Evolutionary conservation across 2,888 invertebrate species (phyloP).

Genomic region (Disparrhopalites patrizii): DNA sequence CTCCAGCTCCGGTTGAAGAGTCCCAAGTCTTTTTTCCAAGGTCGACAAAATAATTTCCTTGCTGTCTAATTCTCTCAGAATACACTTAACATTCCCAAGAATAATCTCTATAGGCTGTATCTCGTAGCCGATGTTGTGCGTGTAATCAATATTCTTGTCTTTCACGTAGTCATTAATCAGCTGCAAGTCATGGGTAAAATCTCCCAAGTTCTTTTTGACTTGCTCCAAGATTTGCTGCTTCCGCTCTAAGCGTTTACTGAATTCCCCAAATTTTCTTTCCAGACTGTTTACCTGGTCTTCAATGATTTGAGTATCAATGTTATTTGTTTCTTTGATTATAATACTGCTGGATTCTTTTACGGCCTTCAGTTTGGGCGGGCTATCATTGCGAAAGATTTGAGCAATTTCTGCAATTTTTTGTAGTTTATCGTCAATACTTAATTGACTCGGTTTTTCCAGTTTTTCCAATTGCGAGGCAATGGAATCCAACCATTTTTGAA

Average conservation of each 20-base stretch:
- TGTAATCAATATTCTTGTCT: conserved; percentile 58
- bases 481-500: conserved; percentile 77
- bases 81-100: conserved; percentile 63
- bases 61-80: conserved; percentile 74
- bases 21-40: conserved; percentile 74
- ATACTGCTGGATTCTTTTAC: conserved; percentile 56
- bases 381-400: conserved; percentile 70
- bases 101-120: conserved; percentile 71
- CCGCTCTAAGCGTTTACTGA: conserved; percentile 76
- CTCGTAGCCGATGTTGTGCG: conserved; percentile 65
- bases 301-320: conserved; percentile 82
- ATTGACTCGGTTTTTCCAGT: conserved; percentile 61
- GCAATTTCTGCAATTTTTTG: conserved; percentile 68
- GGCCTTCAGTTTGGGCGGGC: conserved; percentile 58
- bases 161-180: conserved; percentile 75
- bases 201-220: conserved; percentile 76
- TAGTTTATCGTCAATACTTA: conserved; percentile 63
- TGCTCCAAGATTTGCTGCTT: conserved; percentile 77
- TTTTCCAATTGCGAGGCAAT: conserved; percentile 74
- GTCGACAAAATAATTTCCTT: conserved; percentile 78
- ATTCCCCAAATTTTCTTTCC: conserved; percentile 77
- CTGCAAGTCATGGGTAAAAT: conserved; percentile 73
- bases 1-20: conserved; percentile 80
- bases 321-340: conserved; percentile 75
- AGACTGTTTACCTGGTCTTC: conserved; percentile 79